These are phyloP conservation scores for Euplagia quadripunctaria DNA, from an alignment of 2,888 invertebrate species.

Conservation along the genomic window DNA sequence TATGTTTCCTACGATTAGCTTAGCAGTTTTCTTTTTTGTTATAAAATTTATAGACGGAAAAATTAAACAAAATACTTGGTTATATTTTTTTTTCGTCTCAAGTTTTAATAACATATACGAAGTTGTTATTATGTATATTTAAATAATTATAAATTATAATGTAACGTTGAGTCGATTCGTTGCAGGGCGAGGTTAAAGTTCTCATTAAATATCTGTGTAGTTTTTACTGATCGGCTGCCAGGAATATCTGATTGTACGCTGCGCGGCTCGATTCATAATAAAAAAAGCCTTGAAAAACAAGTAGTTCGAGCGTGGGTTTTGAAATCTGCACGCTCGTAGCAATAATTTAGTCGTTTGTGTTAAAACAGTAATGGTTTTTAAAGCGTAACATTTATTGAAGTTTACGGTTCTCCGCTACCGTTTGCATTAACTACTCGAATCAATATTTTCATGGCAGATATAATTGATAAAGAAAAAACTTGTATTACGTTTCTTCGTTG, in stretches of 20 bases:
- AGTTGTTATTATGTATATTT: constrained; percentile 29
- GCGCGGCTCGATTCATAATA: constrained; percentile 52
- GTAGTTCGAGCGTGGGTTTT: constrained; percentile 67
- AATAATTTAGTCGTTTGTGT: constrained; percentile 58
- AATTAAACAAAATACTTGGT: constrained; percentile 26
- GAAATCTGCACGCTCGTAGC: constrained; percentile 59
- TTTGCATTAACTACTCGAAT: constrained; percentile 43
- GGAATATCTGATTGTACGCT: constrained; percentile 65
- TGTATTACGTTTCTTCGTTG: not conserved
- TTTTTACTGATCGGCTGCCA: constrained; percentile 68
- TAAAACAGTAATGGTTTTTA: constrained; percentile 58
- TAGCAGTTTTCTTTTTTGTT: constrained; percentile 6
- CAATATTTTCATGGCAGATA: constrained; percentile 19
- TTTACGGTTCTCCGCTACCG: constrained; percentile 55
- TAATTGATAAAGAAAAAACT: not conserved
- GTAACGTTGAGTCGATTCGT: constrained; percentile 35
- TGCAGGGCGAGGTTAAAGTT: constrained; percentile 65
- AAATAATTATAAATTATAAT: constrained; percentile 39
- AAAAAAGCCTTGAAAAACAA: constrained; percentile 67
- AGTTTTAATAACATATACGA: constrained; percentile 30
- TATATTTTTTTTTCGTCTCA: constrained; percentile 1
- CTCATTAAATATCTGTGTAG: constrained; percentile 65
- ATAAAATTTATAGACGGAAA: constrained; percentile 23
- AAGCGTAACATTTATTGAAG: constrained; percentile 53
- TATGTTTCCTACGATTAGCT: constrained; percentile 19